Conservation (phyloP, 1,140 invertebrate species). For the Theocolax elegans region DNA sequence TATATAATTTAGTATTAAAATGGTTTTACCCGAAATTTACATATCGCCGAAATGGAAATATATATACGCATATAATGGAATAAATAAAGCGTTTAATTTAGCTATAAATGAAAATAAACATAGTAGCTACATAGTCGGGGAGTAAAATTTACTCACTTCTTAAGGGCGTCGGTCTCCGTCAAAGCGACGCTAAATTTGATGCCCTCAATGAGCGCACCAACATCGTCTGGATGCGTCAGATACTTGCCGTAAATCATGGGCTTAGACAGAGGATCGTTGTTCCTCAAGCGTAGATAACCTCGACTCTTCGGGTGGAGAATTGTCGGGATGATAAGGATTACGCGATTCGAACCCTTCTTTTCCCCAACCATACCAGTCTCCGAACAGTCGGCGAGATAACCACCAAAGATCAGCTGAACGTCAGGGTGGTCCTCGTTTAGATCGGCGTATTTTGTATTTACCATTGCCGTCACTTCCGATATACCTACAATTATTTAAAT, state of each 20-base stretch:
- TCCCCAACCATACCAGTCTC: conserved; percentile 87
- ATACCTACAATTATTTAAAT: conserved; percentile 72
- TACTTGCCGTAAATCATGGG: conserved; percentile 90
- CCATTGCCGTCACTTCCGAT: conserved; percentile 84
- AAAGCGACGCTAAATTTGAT: conserved; percentile 78
- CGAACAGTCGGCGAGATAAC: conserved; percentile 84
- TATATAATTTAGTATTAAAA: no score
- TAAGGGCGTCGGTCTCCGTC: conserved; percentile 75
- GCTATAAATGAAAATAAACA: no score
- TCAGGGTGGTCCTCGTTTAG: conserved; percentile 82
- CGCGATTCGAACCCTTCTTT: conserved; percentile 65
- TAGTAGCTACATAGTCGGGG: no score
- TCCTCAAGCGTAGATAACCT: conserved; percentile 78
- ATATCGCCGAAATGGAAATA: no score
- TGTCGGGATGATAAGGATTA: conserved; percentile 75
- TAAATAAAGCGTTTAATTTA: no score
- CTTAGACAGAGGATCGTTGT: conserved; percentile 80
- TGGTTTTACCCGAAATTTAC: no score
- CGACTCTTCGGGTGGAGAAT: conserved; percentile 83
- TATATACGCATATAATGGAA: no score
- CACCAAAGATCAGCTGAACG: conserved; percentile 86
- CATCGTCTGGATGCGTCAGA: conserved; percentile 79
- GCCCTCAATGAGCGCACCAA: conserved; percentile 79
- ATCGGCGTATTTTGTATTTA: conserved; percentile 84
- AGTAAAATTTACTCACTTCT: conserved; percentile 67